Base-by-base conservation (phyloP, 2,888 invertebrate genomes). In the Archips xylosteana region DNA sequence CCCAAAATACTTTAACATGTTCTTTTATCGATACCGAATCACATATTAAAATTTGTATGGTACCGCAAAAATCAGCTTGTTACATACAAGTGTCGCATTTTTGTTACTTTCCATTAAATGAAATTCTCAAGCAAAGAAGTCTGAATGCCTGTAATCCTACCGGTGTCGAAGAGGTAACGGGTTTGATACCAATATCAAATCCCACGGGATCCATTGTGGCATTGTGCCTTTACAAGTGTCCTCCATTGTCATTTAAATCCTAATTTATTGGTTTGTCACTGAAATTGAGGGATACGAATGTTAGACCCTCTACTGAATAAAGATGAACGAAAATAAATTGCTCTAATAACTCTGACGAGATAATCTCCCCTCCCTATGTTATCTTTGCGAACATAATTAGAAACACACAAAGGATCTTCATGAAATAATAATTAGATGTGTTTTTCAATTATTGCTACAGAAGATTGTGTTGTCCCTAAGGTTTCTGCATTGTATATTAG, bases 401-500 rank as follows among this genome's bases (percentile, higher is more conserved):
- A 63, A 57, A 68, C 67, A 72, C 67, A 72, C 62, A 72, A 72
- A 62, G 62, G 67, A 32, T 57, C 67, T 68, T 68, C 39, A 36
- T 72, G 47, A 72, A 72, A 72, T 68, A 47, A 72, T 72, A 72
- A 68, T 72, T 63, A 68, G 72, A 63, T 67, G 36, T 68, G 72
- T 59, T 57, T 70, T 72, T 72, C 72, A 68, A 63, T 72, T 67
- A 72, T n/a, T 68, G 32, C 12, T 51, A n/a, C 34, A 47, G 45
- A 51, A 51, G 13, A 67, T 47, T 47, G 9, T 63, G 32, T 32
- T 3, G 10, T 57, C 57, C 4, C 10, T 32, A 57, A 51, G 32
- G 57, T 32, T 57, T 4, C 12, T 10, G 12, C 32, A 32, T 57
- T 32, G 8, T 6, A 12, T 57, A 10, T 12, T 54, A 8, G 32